These are phyloP conservation scores for Drosophila fungiperda DNA, from an alignment of 2,888 invertebrate genomes.

Conservation along the genomic window DNA sequence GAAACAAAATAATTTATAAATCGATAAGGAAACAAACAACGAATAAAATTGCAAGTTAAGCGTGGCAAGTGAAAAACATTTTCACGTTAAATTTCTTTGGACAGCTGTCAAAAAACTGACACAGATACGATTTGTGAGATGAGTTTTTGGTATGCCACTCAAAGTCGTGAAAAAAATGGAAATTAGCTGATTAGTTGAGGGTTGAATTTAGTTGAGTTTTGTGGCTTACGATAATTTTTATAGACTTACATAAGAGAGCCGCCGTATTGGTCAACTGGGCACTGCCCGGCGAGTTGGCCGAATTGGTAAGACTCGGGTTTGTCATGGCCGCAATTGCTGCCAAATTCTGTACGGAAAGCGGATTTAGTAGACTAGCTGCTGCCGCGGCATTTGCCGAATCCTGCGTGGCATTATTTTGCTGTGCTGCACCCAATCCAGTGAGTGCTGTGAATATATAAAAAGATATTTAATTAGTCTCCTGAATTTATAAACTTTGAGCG, in stretches of 20 bases:
- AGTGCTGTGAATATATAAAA: constrained; percentile 47
- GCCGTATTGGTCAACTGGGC: constrained; percentile 85
- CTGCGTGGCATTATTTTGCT: constrained; percentile 80
- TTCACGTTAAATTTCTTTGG: constrained; percentile 13
- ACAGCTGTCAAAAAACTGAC: constrained; percentile 46
- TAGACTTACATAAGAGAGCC: constrained; percentile 84
- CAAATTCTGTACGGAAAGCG: constrained; percentile 95
- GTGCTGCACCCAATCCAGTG: constrained; percentile 83
- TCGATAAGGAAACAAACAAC: constrained; percentile 34
- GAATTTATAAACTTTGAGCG: background rate
- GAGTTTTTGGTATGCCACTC: background rate
- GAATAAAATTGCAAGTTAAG: background rate
- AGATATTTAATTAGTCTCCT: background rate
- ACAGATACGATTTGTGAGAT: constrained; percentile 11
- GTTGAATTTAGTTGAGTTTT: background rate
- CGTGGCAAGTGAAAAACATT: background rate
- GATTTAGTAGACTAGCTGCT: constrained; percentile 87
- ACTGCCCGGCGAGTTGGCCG: constrained; percentile 82
- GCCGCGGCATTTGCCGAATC: constrained; percentile 77
- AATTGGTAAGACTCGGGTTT: constrained; percentile 85
- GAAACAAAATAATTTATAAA: constrained; percentile 32
- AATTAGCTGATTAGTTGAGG: constrained; percentile 32
- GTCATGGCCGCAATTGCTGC: constrained; percentile 91
- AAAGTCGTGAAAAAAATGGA: background rate
- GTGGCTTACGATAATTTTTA: background rate